Evolutionary conservation across 2,113 vertebrate species (phyloP).

Genomic region (Platanista minor): DNA sequence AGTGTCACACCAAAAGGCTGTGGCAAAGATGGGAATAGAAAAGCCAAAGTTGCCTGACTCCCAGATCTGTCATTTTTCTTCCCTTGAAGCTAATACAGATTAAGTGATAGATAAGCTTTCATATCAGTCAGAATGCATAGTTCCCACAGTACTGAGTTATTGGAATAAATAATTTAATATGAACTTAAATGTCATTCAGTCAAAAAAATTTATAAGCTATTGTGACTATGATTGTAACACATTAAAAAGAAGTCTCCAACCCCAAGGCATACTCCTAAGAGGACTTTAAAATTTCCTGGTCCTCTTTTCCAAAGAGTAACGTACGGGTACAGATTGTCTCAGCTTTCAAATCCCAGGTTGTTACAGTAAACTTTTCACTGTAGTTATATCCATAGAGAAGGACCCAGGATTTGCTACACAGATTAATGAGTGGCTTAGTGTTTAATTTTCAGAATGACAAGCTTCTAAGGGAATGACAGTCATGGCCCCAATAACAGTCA

Average conservation of each 20-base stretch:
- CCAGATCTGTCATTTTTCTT: background rate
- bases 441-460: background rate
- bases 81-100: background rate
- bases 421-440: background rate
- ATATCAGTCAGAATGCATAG: background rate
- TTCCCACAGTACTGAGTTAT: background rate
- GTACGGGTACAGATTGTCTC: background rate
- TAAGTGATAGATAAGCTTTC: background rate
- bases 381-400: background rate
- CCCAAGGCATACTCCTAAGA: background rate
- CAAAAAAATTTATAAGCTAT: background rate
- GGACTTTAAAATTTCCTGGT: background rate
- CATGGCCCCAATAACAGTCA: no score
- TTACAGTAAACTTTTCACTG: background rate
- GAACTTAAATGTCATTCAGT: background rate
- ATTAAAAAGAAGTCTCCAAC: background rate
- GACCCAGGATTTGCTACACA: background rate
- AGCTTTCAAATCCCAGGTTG: background rate
- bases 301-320: background rate
- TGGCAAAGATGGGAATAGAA: background rate
- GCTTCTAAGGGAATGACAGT: background rate
- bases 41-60: background rate
- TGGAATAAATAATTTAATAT: background rate
- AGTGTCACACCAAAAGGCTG: background rate
- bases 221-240: background rate